Percentiles rank a stretch among this genome's conserved stretches.
Evolutionary conservation across 2,888 invertebrate genomes (phyloP).

Genomic region (Cyrtodaria siliqua): DNA sequence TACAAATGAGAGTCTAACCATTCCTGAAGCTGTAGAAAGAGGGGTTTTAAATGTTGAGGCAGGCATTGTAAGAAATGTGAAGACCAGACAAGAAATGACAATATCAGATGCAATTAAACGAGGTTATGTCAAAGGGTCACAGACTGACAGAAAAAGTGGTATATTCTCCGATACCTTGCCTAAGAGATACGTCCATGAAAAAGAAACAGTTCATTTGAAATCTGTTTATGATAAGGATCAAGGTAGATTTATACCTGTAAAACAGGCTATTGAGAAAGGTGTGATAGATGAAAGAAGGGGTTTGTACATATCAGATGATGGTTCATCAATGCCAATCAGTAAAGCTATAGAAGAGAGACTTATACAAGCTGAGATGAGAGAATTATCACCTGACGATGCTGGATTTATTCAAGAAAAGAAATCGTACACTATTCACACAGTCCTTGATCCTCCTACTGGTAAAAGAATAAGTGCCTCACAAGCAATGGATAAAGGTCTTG

Average conservation of each 20-base stretch:
- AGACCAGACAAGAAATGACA: slow-evolving; percentile 74
- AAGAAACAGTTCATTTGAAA: slow-evolving; percentile 70
- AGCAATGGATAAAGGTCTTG: slow-evolving; percentile 85
- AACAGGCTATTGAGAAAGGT: slow-evolving; percentile 89
- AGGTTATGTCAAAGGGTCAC: slow-evolving; percentile 64
- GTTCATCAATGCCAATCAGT: slow-evolving; percentile 68
- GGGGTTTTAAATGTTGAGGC: slow-evolving; percentile 65
- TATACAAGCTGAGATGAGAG: slow-evolving; percentile 54
- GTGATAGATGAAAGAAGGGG: slow-evolving; percentile 88
- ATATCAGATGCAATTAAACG: slow-evolving; percentile 73
- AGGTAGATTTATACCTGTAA: slow-evolving; percentile 93
- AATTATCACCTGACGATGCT: slow-evolving; percentile 20
- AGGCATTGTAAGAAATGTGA: slow-evolving; percentile 63
- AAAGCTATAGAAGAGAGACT: slow-evolving; percentile 68
- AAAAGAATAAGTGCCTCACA: slow-evolving; percentile 88
- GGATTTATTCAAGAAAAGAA: slow-evolving; percentile 56
- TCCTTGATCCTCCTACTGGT: slow-evolving; percentile 93
- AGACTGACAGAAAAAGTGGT: slow-evolving; percentile 60
- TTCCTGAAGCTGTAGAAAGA: slow-evolving; percentile 90
- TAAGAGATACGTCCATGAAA: slow-evolving; percentile 58
- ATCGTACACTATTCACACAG: slow-evolving; percentile 79
- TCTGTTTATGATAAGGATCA: slow-evolving; percentile 89
- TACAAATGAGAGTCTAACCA: slow-evolving; percentile 92
- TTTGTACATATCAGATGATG: slow-evolving; percentile 64
- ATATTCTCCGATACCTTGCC: slow-evolving; percentile 55